phyloP scores from a whole-genome alignment of 2,888 invertebrate species.

The Himalopsyche anomala region DNA sequence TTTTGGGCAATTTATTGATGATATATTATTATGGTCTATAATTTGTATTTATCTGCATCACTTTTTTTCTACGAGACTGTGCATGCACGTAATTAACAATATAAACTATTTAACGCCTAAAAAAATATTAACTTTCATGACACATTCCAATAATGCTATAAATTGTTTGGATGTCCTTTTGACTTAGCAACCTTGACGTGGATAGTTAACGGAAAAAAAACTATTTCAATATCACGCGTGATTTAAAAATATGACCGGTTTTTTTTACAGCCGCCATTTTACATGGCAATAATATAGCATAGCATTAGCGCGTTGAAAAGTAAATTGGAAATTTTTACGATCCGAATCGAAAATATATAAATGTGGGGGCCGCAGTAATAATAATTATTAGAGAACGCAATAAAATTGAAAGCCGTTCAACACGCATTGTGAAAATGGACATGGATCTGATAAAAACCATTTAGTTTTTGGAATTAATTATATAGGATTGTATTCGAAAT shows the following conservation, averaged over 20 bases:
- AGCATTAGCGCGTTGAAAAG: conserved; percentile 30
- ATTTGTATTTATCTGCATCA: too few species aligned
- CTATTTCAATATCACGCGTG: conserved; percentile 1
- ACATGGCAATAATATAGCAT: conserved; percentile 4
- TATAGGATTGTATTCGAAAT: neutral
- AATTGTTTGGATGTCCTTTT: too few species aligned
- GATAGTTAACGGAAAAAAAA: neutral
- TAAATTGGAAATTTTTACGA: conserved; percentile 32
- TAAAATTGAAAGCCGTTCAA: conserved; percentile 22
- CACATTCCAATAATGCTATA: too few species aligned
- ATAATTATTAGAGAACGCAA: neutral
- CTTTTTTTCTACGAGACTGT: too few species aligned
- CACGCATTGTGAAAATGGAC: neutral
- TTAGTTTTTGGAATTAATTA: conserved; percentile 22
- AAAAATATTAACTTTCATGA: too few species aligned
- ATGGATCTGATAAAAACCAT: conserved; percentile 17
- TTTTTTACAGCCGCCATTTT: conserved; percentile 1
- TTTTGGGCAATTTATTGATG: too few species aligned
- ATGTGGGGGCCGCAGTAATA: neutral
- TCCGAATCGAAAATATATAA: conserved; percentile 17
- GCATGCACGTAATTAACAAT: too few species aligned
- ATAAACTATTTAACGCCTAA: too few species aligned
- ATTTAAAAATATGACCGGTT: conserved; percentile 16
- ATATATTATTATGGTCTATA: too few species aligned
- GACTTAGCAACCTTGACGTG: neutral